Base-by-base conservation (phyloP, 2,797 vertebrate genomes). In the Xenops minutus region DNA sequence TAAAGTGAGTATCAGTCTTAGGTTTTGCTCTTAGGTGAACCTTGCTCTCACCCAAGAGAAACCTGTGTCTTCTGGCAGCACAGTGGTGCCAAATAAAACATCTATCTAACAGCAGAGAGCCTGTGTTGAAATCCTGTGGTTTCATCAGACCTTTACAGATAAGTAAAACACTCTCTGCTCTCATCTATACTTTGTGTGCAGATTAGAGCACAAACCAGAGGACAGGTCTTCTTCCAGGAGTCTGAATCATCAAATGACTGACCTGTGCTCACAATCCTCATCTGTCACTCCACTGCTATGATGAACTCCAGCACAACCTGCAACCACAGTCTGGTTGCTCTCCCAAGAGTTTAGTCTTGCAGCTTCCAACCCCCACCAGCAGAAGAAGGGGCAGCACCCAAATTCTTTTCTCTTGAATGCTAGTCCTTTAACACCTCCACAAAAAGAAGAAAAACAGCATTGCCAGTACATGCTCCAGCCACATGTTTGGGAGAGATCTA, bases 281-380 rank as follows among this genome's bases (percentile, higher is more conserved):
- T 30, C 56, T 39, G 54, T 71, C 0, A 0, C 2, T 16, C 14
- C 55, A 9, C 27, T 30, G 36, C 46, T 85, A 49, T 62, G 39
- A 59, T 21, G n/a, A 95, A 24, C 48, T 55, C 10, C n/a, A 37
- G 15, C 32, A 37, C 37, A 83, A 56, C 18, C 11, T 2, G 18
- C 2, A 10, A 8, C 1, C 23, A 48, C 17, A 61, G 34, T 16
- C 46, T 44, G 64, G 34, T n/a, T 37, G 32, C 6, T 59, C 41
- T 76, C 39, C 49, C 29, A 37, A 39, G 41, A 61, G 27, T 76
- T 82, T 29, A 68, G 59, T 5, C 36, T 48, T 56, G 54, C 44
- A 64, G 39, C 34, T 85, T 89, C 48, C 61, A 77, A 59, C 4
- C 12, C 7, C 12, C 66, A 36, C n/a, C 34, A 62, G 32, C 23